phyloP scores from a whole-genome alignment of 2,113 vertebrate species.

The Glareola pratincola region DNA sequence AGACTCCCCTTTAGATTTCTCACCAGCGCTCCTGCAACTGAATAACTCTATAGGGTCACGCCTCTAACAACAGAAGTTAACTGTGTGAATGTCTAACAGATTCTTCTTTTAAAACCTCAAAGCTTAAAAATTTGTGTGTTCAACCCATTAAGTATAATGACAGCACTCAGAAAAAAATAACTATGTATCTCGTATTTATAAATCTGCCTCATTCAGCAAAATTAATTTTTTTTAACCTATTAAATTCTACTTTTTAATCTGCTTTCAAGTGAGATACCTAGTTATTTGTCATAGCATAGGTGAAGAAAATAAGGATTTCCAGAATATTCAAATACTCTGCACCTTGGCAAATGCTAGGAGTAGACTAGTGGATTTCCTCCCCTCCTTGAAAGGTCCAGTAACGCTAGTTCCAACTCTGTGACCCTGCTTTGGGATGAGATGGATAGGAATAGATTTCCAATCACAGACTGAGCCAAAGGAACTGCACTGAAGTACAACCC shows the following conservation, averaged over 20 bases:
- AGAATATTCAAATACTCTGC: not conserved
- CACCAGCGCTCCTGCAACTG: not conserved
- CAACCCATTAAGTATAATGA: not conserved
- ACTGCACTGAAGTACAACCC: not conserved
- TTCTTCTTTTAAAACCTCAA: not conserved
- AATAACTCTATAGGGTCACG: not conserved
- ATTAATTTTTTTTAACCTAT: not conserved
- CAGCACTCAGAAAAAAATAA: not conserved
- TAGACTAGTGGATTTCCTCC: not conserved
- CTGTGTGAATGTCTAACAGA: not conserved
- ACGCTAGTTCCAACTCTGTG: not conserved
- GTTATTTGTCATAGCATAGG: not conserved
- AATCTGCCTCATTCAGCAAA: not conserved
- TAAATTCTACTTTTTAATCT: not conserved
- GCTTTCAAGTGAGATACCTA: not conserved
- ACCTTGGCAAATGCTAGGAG: not conserved
- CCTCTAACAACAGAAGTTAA: not conserved
- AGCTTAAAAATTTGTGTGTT: not conserved
- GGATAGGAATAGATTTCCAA: not conserved
- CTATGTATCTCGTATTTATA: not conserved
- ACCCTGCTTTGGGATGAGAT: not conserved
- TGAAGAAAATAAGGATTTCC: not conserved
- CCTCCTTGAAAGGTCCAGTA: not conserved
- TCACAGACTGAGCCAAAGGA: not conserved
- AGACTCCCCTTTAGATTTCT: not conserved